A percentile compares a stretch with the other conserved stretches of the same genome.
These are phyloP conservation scores for Oxyscelio sp. DNA, from an alignment of 2,888 invertebrate genomes.

Conservation along the genomic window DNA sequence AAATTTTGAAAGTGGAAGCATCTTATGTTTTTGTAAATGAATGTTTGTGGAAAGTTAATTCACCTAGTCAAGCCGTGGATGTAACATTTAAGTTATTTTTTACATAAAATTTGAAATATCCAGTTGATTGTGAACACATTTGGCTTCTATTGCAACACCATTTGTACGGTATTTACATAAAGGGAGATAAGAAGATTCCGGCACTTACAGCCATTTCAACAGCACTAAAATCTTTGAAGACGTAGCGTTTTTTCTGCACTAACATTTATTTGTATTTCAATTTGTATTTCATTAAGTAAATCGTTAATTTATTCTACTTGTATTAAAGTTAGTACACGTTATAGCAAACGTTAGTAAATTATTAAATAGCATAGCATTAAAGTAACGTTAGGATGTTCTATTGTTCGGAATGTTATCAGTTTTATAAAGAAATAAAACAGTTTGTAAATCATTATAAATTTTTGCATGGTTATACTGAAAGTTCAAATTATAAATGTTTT, in stretches of 20 bases:
- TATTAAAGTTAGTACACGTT: too few relatives aligned
- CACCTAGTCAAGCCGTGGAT: slow-evolving; percentile 12
- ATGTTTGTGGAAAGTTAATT: slow-evolving; percentile 13
- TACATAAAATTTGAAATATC: slow-evolving; percentile 20
- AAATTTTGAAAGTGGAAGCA: neutral
- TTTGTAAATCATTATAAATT: too few relatives aligned
- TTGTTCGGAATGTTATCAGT: too few relatives aligned
- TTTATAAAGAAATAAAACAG: too few relatives aligned
- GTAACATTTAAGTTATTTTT: slow-evolving; percentile 33
- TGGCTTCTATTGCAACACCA: slow-evolving; percentile 40
- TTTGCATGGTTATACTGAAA: too few relatives aligned
- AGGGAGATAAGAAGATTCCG: slow-evolving; percentile 25
- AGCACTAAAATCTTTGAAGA: neutral
- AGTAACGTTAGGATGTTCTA: too few relatives aligned
- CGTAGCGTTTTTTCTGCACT: neutral
- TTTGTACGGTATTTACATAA: slow-evolving; percentile 17
- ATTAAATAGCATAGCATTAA: too few relatives aligned
- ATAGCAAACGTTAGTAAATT: too few relatives aligned
- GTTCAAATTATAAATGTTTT: too few relatives aligned
- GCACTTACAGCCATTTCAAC: slow-evolving; percentile 8
- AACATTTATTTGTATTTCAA: neutral
- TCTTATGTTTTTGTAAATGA: slow-evolving; percentile 12
- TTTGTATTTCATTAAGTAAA: too few relatives aligned
- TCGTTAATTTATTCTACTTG: too few relatives aligned
- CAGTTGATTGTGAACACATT: slow-evolving; percentile 31